Base-by-base conservation (phyloP, 2,888 invertebrate genomes). In the Tenthredo livida region DNA sequence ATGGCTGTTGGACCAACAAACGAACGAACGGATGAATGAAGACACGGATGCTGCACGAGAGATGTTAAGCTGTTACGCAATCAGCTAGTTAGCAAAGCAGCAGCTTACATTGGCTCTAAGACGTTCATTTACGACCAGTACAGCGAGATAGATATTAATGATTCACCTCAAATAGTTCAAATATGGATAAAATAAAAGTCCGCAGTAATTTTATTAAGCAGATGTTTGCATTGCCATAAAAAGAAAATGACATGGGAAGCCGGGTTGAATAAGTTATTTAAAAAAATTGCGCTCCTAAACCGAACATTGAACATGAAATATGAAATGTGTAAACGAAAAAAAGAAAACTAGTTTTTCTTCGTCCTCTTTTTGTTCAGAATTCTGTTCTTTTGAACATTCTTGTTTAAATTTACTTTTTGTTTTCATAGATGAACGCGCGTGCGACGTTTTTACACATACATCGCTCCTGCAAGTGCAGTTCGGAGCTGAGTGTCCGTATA, bases 1-100 rank as follows among this genome's bases (percentile, higher is more conserved):
- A 25, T 77, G 33, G 33, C 77, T 29, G 15, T 17, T 77, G 33
- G 77, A 77, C 50, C 77, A 77, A 77, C 77, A 75, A 15, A 10
- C 29, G 61, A 61, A 25, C 12, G 21, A 25, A 9, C 17, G 61
- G 25, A 25, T 12, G 21, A 25, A 61, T 5, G 25, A 12, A 61
- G 61, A 25, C 17, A 50, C 50, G 25, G 54, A 77, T 50, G 75
- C 75, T 50, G 10, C 50, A 37, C 7, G 25, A 75, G 75, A 47
- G 25, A 47, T 77, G 33, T 50, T 47, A n/a, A 77, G 33, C 29
- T 54, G 9, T 77, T 54, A 17, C 33, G 77, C 10, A 77, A 77
- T 40, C 77, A 77, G 29, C 77, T 33, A 54, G 17, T 61, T 61
- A 21, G 10, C 25, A 61, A 61, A 21, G 58, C 2, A 58, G 1